Percentiles rank a stretch among this genome's conserved stretches.
phyloP scores from a whole-genome alignment of 2,888 invertebrate genomes.

The Aelia acuminata region DNA sequence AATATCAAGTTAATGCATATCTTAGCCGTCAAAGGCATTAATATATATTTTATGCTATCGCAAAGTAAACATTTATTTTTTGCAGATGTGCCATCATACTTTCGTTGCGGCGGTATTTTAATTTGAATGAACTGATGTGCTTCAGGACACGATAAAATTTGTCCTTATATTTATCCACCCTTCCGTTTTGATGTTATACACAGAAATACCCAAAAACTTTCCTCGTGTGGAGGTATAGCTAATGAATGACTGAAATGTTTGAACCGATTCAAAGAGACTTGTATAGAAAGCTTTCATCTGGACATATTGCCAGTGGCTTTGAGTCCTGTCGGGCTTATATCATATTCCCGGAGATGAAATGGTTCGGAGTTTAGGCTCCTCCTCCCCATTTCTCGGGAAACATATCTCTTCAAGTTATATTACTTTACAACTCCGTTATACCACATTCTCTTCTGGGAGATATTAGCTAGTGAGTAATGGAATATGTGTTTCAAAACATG shows the following conservation, averaged over 20 bases:
- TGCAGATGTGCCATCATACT: too few relatives aligned
- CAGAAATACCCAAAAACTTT: not conserved
- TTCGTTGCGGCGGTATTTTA: too few relatives aligned
- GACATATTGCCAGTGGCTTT: not conserved
- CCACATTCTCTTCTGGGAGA: not conserved
- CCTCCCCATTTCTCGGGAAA: not conserved
- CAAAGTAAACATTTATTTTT: too few relatives aligned
- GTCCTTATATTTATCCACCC: too few relatives aligned
- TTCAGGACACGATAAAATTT: too few relatives aligned
- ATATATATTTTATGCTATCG: too few relatives aligned
- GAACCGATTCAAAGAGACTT: not conserved
- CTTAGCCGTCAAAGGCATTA: too few relatives aligned
- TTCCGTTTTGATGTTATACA: too few relatives aligned
- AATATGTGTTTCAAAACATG: too few relatives aligned
- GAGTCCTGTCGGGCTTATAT: not conserved
- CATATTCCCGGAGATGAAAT: not conserved
- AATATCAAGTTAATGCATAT: too few relatives aligned
- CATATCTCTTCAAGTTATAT: conserved; percentile 1
- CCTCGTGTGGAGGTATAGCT: not conserved
- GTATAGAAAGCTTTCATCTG: not conserved
- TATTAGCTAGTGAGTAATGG: not conserved
- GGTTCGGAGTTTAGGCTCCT: not conserved
- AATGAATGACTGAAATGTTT: not conserved
- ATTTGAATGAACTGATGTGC: too few relatives aligned
- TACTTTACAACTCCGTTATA: not conserved